Conservation (phyloP, 2,797 vertebrate genomes). For the Myotis pilosus region DNA sequence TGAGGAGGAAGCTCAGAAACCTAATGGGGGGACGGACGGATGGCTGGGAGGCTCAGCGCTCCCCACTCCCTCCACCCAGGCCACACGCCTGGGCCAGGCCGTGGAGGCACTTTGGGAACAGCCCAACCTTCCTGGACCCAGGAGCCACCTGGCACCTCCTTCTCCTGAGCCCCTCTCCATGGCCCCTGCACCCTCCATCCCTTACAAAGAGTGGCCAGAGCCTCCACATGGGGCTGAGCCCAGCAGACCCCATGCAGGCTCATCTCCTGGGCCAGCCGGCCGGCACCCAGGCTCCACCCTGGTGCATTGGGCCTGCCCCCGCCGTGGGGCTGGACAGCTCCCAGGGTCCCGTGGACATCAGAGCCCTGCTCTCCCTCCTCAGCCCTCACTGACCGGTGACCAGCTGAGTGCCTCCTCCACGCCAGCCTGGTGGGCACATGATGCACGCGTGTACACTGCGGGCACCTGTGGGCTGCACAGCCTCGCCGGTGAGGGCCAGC, state of each 20-base stretch:
- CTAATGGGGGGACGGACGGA: neutral
- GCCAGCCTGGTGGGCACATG: neutral
- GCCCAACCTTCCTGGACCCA: neutral
- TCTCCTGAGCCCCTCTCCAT: neutral
- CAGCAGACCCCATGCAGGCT: neutral
- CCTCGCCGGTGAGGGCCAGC: neutral
- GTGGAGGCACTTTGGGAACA: neutral
- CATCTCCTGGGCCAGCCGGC: neutral
- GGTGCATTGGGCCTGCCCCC: neutral
- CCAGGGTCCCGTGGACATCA: neutral
- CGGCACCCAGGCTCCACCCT: neutral
- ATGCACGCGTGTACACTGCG: neutral
- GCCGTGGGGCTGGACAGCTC: neutral
- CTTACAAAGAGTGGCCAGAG: neutral
- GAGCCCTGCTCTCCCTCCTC: neutral
- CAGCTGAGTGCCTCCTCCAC: neutral
- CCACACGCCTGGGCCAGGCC: neutral
- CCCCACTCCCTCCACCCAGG: too few species aligned
- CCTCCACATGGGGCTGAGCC: neutral
- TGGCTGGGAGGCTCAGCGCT: neutral
- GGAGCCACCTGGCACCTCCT: neutral
- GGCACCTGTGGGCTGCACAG: neutral
- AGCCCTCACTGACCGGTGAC: neutral
- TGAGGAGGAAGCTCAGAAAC: neutral
- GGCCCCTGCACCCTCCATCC: neutral